These are phyloP conservation scores for Metallyticus violacea DNA, from an alignment of 2,888 invertebrate genomes.

Conservation along the genomic window DNA sequence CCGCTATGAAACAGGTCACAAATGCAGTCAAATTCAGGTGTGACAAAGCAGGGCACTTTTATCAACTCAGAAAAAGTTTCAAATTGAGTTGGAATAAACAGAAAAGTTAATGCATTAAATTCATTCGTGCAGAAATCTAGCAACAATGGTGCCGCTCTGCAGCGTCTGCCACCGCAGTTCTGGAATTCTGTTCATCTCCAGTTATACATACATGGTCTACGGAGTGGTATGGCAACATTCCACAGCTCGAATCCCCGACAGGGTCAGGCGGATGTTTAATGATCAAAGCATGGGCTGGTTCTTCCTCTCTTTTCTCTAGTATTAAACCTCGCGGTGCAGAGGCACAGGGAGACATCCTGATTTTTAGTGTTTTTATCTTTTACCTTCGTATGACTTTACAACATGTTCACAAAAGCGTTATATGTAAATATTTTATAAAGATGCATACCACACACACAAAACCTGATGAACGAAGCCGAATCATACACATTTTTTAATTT, in stretches of 20 bases:
- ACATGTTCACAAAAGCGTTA: background rate
- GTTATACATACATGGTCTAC: background rate
- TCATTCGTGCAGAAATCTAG: too few relatives aligned
- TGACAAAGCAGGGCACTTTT: too few relatives aligned
- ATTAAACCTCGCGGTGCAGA: background rate
- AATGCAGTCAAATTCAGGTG: too few relatives aligned
- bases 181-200: background rate
- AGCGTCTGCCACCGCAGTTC: background rate
- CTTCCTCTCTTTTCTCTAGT: background rate
- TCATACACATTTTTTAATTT: too few relatives aligned
- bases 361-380: background rate
- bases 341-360: background rate
- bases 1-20: too few relatives aligned
- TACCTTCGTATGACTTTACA: background rate
- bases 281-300: background rate
- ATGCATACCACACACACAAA: too few relatives aligned
- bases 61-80: too few relatives aligned
- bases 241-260: background rate
- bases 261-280: background rate
- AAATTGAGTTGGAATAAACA: too few relatives aligned
- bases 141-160: too few relatives aligned
- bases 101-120: too few relatives aligned
- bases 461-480: too few relatives aligned
- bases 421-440: too few relatives aligned
- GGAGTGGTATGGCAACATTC: background rate